Conservation (phyloP, 2,888 invertebrate species). For the Unio delphinus region DNA sequence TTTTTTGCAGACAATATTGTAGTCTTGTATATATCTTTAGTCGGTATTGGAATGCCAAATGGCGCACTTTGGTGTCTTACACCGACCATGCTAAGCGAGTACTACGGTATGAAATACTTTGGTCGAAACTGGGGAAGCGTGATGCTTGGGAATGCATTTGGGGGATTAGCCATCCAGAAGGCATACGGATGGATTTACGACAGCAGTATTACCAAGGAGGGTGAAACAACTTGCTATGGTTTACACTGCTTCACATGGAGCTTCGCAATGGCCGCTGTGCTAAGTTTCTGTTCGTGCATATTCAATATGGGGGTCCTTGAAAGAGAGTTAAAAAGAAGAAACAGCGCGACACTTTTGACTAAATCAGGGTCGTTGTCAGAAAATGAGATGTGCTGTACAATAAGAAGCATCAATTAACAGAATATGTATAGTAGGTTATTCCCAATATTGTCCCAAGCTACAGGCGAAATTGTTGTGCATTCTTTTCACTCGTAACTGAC, state of each 20-base stretch:
- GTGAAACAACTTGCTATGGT: conserved; percentile 41
- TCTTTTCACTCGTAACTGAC: too few relatives aligned
- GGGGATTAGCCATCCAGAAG: conserved; percentile 40
- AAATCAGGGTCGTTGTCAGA: too few relatives aligned
- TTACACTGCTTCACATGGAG: conserved; percentile 45
- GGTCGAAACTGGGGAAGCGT: conserved; percentile 51
- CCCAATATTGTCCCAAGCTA: too few relatives aligned
- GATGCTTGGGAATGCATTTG: conserved; percentile 47
- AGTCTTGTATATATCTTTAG: conserved; percentile 27
- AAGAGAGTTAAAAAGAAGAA: conserved; percentile 1
- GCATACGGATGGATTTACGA: conserved; percentile 47
- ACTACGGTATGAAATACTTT: conserved; percentile 50
- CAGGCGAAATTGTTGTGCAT: too few relatives aligned
- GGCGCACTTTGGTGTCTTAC: conserved; percentile 52
- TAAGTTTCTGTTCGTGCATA: conserved; percentile 45
- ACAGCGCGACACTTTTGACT: too few relatives aligned
- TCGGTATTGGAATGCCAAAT: conserved; percentile 44
- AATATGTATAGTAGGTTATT: too few relatives aligned
- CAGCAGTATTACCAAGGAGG: conserved; percentile 22
- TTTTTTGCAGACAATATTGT: conserved; percentile 39
- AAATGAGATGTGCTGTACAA: too few relatives aligned
- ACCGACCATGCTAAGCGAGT: conserved; percentile 50
- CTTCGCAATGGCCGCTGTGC: conserved; percentile 33
- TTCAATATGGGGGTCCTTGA: conserved; percentile 39
- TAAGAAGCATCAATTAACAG: too few relatives aligned